These are phyloP conservation scores for Yponomeuta malinellus DNA, from an alignment of 2,888 invertebrate species.

Conservation along the genomic window DNA sequence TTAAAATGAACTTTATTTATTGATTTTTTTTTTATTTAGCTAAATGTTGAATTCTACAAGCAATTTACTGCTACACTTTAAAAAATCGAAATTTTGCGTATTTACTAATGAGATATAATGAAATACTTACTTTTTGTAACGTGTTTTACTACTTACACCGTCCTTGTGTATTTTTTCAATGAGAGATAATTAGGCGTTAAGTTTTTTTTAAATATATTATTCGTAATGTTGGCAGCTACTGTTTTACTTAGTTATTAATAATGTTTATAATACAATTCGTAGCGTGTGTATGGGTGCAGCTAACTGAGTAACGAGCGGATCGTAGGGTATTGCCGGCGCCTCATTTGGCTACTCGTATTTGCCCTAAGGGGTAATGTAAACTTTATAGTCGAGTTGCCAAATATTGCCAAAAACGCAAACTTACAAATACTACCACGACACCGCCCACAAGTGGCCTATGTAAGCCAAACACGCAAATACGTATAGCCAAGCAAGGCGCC, in stretches of 20 bases:
- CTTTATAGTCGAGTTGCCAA: too few species aligned
- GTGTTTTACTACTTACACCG: conserved; percentile 71
- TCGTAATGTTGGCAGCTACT: conserved; percentile 60
- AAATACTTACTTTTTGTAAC: conserved; percentile 58
- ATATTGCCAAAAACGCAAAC: too few species aligned
- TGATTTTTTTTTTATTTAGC: conserved; percentile 59
- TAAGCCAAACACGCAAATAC: too few species aligned
- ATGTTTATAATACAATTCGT: conserved; percentile 33
- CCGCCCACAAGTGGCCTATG: too few species aligned
- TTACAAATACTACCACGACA: too few species aligned
- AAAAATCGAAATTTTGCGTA: conserved; percentile 43
- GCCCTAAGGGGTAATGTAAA: too few species aligned
- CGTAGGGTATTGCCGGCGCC: neutral
- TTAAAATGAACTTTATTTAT: conserved; percentile 63
- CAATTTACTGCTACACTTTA: conserved; percentile 56
- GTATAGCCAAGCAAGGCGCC: too few species aligned
- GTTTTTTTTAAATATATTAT: conserved; percentile 47
- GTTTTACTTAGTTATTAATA: conserved; percentile 33
- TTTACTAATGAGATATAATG: conserved; percentile 42
- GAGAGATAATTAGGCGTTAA: conserved; percentile 61
- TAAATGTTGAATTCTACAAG: conserved; percentile 40
- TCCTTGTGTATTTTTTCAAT: conserved; percentile 69
- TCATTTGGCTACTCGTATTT: too few species aligned
- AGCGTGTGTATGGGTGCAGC: conserved; percentile 49
- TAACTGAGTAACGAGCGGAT: conserved; percentile 37